Conservation (phyloP, 2,113 vertebrate genomes). For the Zosterops lateralis region DNA sequence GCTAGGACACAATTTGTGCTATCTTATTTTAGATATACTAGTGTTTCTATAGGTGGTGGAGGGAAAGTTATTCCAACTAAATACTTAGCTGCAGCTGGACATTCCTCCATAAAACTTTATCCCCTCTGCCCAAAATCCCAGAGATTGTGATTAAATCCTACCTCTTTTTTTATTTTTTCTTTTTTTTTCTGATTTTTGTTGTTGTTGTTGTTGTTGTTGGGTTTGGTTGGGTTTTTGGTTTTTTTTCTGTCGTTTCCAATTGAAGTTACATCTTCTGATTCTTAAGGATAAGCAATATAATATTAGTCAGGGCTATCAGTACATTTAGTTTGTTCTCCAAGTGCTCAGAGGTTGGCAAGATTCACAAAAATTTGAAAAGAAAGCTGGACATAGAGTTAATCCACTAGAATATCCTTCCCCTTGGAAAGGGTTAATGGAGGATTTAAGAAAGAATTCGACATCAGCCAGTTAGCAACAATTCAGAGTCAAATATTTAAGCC, state of each 20-base stretch:
- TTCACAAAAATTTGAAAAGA: not conserved
- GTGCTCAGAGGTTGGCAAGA: not conserved
- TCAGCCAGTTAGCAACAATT: not conserved
- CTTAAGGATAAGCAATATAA: not conserved
- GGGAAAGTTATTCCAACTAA: not conserved
- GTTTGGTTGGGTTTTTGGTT: too few relatives aligned
- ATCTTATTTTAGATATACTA: not conserved
- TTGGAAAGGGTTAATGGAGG: not conserved
- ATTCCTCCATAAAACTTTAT: not conserved
- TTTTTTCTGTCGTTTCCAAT: not conserved
- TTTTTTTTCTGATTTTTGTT: too few relatives aligned
- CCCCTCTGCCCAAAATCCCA: not conserved
- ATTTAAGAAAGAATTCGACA: not conserved
- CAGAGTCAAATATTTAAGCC: not conserved
- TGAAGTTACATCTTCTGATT: not conserved
- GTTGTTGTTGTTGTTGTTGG: too few relatives aligned
- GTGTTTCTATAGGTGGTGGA: not conserved
- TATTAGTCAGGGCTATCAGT: not conserved
- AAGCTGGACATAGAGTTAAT: not conserved
- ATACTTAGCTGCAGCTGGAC: not conserved
- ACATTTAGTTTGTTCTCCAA: not conserved
- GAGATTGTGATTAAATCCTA: not conserved
- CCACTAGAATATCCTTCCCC: not conserved
- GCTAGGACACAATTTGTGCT: not conserved
- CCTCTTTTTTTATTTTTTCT: accelerated